Percentiles rank a stretch among this genome's conserved stretches.
Evolutionary conservation across 2,888 invertebrate species (phyloP).

Genomic region (Lagria hirta): DNA sequence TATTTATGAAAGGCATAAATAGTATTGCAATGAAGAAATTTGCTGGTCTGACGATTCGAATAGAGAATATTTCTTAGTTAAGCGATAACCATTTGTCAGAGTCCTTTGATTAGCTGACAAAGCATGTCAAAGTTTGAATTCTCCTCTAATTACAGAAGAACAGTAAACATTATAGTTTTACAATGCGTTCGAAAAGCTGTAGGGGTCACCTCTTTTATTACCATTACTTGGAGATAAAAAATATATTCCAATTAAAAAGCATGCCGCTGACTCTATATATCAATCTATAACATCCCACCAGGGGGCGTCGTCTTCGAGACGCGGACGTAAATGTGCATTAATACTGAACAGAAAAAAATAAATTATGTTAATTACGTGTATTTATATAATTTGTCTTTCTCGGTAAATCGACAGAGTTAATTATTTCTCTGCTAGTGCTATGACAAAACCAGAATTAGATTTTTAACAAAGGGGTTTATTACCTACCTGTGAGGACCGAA

Average conservation of each 20-base stretch:
- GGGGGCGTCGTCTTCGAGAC: slow-evolving; percentile 48
- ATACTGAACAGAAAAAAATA: slow-evolving; percentile 47
- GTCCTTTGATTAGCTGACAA: slow-evolving; percentile 39
- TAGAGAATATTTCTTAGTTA: slow-evolving; percentile 16
- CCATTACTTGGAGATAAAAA: slow-evolving; percentile 55
- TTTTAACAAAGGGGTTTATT: slow-evolving; percentile 19
- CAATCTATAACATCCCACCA: slow-evolving; percentile 54
- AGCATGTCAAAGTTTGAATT: slow-evolving; percentile 40
- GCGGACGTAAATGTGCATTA: slow-evolving; percentile 47
- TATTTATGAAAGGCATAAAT: too few relatives aligned
- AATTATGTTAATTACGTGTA: slow-evolving; percentile 44
- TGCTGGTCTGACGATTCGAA: slow-evolving; percentile 6
- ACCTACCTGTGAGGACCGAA: slow-evolving; percentile 10
- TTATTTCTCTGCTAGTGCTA: slow-evolving; percentile 15
- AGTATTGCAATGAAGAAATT: slow-evolving; percentile 9
- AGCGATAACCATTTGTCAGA: slow-evolving; percentile 36
- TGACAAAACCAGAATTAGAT: slow-evolving; percentile 10
- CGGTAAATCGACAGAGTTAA: slow-evolving; percentile 12
- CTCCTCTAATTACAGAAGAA: slow-evolving; percentile 39
- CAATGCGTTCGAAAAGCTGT: slow-evolving; percentile 43
- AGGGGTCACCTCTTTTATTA: slow-evolving; percentile 51
- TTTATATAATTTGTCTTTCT: slow-evolving; percentile 26
- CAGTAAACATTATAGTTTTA: slow-evolving; percentile 45
- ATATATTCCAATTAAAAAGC: slow-evolving; percentile 56
- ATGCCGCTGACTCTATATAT: slow-evolving; percentile 54